phyloP scores from a whole-genome alignment of 2,888 invertebrate genomes.

The Amblyjoppa proteus region DNA sequence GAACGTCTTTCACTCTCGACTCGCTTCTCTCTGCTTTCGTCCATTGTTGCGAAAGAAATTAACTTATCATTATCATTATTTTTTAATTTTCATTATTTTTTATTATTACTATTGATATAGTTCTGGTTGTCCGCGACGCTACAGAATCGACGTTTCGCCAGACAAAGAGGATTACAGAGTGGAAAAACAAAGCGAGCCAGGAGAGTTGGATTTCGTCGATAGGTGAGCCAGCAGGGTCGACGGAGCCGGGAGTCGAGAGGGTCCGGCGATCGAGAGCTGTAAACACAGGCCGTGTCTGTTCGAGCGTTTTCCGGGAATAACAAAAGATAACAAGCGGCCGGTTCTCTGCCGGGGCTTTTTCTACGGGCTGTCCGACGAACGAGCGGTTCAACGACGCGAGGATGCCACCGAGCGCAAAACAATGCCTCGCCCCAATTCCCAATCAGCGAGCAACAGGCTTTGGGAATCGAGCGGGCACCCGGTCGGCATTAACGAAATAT shows the following conservation, averaged over 20 bases:
- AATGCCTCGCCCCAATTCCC: constrained; percentile 75
- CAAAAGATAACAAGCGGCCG: constrained; percentile 56
- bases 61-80: neutral
- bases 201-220: constrained; percentile 18
- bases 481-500: constrained; percentile 47
- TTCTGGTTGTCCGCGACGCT: too few relatives aligned
- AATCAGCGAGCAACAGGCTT: constrained; percentile 74
- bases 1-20: constrained; percentile 25
- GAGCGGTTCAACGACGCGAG: constrained; percentile 65
- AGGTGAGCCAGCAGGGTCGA: neutral
- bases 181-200: neutral
- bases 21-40: neutral
- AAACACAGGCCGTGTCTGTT: constrained; percentile 29
- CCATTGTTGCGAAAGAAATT: neutral
- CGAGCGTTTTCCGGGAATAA: constrained; percentile 54
- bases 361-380: constrained; percentile 22
- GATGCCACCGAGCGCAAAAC: constrained; percentile 69
- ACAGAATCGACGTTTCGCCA: neutral
- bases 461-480: constrained; percentile 50
- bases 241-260: constrained; percentile 1
- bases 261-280: constrained; percentile 11
- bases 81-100: neutral
- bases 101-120: neutral
- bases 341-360: neutral
- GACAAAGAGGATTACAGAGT: neutral